Base-by-base conservation (phyloP, 2,888 invertebrate genomes). In the Pycnomerus fuliginosus region DNA sequence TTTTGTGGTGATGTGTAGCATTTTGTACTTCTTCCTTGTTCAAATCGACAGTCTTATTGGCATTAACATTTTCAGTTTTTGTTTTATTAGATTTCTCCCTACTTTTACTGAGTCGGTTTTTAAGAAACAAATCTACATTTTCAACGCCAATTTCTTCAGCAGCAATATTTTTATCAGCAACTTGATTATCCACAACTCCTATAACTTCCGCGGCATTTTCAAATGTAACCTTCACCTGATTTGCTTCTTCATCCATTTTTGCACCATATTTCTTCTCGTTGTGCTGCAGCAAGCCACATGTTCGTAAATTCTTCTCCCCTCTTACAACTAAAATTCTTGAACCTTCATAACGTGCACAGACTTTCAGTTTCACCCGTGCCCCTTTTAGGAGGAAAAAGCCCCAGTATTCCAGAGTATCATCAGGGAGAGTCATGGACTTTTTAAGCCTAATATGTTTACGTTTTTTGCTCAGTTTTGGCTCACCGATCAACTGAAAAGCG, bases 371-470 rank as follows among this genome's bases (percentile, higher is more conserved):
- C 1, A 91, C 89, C 7, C 79, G 80, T 1, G 90, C 88, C 14
- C 89, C 90, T 69, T 83, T 81, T 32, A 88, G 74, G 30, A 91
- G 74, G 72, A 86, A 90, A 72, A 91, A 90, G 2, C 90, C 90
- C 90, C 90, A 91, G 69, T 90, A 91, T 68, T 91, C 90, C 20
- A 90, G 71, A 5, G 90, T 89, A 60, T 90, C 90, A 67, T 90
- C 90, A 0, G 88, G 89, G 49, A 91, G 71, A 1, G 77, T 79
- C 86, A 91, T 88, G 3, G 87, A 87, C 64, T 90, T 90, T 66
- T 84, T 87, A 55, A 90, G 72, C 53, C 83, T 75, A 55, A 89
- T 84, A 62, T 88, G 87, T 69, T 86, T 88, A 34, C 81, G 79
- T 60, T 79, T 82, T 1, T 67, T 62, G 31, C 86, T 83, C 48